A percentile compares a stretch with the other conserved stretches of the same genome.
phyloP scores from a whole-genome alignment of 2,888 invertebrate genomes.

The Dermolepida albohirtum region DNA sequence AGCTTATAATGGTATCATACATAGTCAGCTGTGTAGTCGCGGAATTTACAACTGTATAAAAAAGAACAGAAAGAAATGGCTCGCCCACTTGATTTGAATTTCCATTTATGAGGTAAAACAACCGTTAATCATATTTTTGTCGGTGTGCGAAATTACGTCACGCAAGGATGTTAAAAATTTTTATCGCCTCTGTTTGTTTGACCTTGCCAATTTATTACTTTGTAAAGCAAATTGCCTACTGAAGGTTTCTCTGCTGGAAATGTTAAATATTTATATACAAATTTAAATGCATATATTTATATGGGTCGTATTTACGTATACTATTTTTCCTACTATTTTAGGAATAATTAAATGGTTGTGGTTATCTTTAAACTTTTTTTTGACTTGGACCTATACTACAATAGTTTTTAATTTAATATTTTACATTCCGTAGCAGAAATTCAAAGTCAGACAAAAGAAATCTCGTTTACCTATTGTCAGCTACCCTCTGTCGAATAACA shows the following conservation, averaged over 20 bases:
- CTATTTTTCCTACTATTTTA: not conserved
- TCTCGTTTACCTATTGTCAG: too few species aligned
- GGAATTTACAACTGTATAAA: not conserved
- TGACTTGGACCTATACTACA: too few species aligned
- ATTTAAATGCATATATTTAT: not conserved
- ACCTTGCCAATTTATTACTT: slow-evolving; percentile 5
- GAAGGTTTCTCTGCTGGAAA: not conserved
- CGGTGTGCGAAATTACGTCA: slow-evolving; percentile 19
- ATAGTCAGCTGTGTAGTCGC: slow-evolving; percentile 2
- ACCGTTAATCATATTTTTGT: slow-evolving; percentile 27
- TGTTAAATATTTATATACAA: not conserved
- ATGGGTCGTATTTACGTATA: not conserved
- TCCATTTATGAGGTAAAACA: slow-evolving; percentile 23
- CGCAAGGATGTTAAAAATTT: not conserved
- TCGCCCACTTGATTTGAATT: slow-evolving; percentile 23
- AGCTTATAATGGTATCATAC: not conserved
- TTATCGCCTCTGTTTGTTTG: not conserved
- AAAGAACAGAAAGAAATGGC: not conserved
- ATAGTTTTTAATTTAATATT: too few species aligned
- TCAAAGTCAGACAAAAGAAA: too few species aligned
- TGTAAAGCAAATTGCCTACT: not conserved
- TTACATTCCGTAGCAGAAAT: too few species aligned
- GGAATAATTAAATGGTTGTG: too few species aligned
- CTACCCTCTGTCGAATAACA: too few species aligned
- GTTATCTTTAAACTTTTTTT: too few species aligned